Percentiles rank a stretch among this genome's conserved stretches.
Conservation (phyloP, 2,888 invertebrate genomes). For the Rhopalosiphum nymphaeae region DNA sequence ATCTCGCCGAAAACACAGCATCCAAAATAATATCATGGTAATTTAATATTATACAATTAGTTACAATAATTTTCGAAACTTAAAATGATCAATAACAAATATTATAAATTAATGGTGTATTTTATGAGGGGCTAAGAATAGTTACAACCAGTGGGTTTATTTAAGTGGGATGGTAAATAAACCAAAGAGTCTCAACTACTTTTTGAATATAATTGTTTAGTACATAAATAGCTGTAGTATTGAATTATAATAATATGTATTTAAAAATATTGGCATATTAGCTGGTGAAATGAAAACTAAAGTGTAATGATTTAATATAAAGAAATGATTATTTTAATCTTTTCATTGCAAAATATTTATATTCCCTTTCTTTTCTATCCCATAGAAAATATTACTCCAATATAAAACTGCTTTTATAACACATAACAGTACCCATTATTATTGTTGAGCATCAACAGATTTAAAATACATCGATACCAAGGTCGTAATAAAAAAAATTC, state of each 20-base stretch:
- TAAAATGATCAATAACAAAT: background rate
- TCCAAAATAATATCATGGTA: constrained; percentile 54
- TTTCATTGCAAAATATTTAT: background rate
- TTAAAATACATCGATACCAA: background rate
- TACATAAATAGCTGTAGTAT: background rate
- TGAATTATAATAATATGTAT: background rate
- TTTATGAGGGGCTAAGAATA: background rate
- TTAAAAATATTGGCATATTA: background rate
- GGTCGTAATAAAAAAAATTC: no score
- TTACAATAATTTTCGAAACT: background rate
- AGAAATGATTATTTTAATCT: background rate
- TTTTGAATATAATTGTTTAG: background rate
- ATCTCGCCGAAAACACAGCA: constrained; percentile 37
- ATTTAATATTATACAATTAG: background rate
- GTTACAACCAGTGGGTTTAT: background rate
- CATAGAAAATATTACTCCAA: background rate
- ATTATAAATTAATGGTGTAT: background rate
- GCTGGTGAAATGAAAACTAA: background rate
- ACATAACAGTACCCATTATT: background rate
- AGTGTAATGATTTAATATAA: background rate
- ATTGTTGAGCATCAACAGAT: background rate
- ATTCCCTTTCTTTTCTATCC: background rate
- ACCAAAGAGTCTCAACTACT: background rate
- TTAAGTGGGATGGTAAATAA: background rate
- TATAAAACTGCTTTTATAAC: background rate